phyloP scores from a whole-genome alignment of 2,888 invertebrate genomes.

The Celastrina argiolus region DNA sequence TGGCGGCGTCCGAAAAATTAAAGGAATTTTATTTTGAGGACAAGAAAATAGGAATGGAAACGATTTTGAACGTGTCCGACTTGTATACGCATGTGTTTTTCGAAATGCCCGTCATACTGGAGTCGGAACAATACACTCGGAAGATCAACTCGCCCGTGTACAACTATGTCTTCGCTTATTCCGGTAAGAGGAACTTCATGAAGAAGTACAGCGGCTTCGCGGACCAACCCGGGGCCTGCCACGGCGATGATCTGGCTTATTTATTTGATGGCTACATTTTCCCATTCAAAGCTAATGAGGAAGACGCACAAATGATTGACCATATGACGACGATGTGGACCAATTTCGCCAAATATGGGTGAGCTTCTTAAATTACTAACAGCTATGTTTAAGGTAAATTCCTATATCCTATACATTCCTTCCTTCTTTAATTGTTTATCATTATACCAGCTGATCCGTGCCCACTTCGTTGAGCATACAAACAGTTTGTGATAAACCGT shows the following conservation, averaged over 20 bases:
- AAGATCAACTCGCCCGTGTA: constrained; percentile 46
- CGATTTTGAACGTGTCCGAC: constrained; percentile 50
- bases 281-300: constrained; percentile 47
- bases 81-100: constrained; percentile 64
- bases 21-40: constrained; percentile 64
- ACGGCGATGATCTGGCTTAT: constrained; percentile 65
- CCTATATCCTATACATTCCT: too few species aligned
- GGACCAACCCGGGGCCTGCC: constrained; percentile 52
- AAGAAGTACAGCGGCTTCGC: constrained; percentile 46
- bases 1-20: constrained; percentile 43
- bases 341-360: constrained; percentile 68
- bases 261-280: constrained; percentile 52
- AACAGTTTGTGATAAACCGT: too few species aligned
- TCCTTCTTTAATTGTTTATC: too few species aligned
- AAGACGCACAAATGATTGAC: constrained; percentile 51
- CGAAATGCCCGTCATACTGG: constrained; percentile 57
- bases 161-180: constrained; percentile 61
- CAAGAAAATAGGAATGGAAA: constrained; percentile 59
- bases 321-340: constrained; percentile 62
- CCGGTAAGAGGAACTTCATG: constrained; percentile 55
- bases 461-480: too few species aligned
- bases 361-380: constrained; percentile 23
- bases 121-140: constrained; percentile 44
- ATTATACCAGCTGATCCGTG: too few species aligned
- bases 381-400: too few species aligned